Conservation (phyloP, 1,140 invertebrate genomes). For the Hylaeus anthracinus region DNA sequence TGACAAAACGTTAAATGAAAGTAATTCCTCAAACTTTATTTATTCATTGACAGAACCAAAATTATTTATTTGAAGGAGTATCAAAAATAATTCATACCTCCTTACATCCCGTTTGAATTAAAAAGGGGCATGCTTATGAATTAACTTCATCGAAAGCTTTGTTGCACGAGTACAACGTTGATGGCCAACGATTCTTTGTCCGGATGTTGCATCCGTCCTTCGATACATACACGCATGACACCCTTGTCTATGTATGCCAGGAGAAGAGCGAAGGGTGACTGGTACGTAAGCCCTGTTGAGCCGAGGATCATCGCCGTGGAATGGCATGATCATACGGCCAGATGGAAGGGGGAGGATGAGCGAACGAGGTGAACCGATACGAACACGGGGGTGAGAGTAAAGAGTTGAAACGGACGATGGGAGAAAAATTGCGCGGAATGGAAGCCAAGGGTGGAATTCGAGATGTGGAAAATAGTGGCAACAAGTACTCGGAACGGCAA, state of each 20-base stretch:
- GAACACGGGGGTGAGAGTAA: slow-evolving; percentile 39
- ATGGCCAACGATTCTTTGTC: slow-evolving; percentile 22
- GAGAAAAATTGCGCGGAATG: slow-evolving; percentile 40
- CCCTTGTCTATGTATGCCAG: slow-evolving; percentile 30
- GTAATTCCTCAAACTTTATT: too few relatives aligned
- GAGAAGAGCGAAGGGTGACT: slow-evolving; percentile 49
- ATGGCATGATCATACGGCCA: slow-evolving; percentile 70
- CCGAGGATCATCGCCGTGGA: slow-evolving; percentile 71
- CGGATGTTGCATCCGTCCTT: slow-evolving; percentile 4
- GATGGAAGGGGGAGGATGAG: slow-evolving; percentile 47
- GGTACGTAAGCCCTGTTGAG: slow-evolving; percentile 64
- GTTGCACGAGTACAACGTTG: slow-evolving; percentile 16
- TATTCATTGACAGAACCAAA: too few relatives aligned
- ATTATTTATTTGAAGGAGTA: too few relatives aligned
- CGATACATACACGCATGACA: background rate
- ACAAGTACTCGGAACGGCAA: slow-evolving; percentile 67
- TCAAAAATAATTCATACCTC: background rate
- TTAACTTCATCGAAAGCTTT: background rate
- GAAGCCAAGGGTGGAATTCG: slow-evolving; percentile 21
- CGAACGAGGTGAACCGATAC: slow-evolving; percentile 30
- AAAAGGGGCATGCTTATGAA: background rate
- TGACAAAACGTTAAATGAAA: too few relatives aligned
- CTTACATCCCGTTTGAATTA: background rate
- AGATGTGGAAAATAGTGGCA: slow-evolving; percentile 54
- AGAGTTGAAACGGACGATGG: slow-evolving; percentile 41